These are phyloP conservation scores for Syrphus vitripennis DNA, from an alignment of 2,888 invertebrate genomes.

Conservation along the genomic window DNA sequence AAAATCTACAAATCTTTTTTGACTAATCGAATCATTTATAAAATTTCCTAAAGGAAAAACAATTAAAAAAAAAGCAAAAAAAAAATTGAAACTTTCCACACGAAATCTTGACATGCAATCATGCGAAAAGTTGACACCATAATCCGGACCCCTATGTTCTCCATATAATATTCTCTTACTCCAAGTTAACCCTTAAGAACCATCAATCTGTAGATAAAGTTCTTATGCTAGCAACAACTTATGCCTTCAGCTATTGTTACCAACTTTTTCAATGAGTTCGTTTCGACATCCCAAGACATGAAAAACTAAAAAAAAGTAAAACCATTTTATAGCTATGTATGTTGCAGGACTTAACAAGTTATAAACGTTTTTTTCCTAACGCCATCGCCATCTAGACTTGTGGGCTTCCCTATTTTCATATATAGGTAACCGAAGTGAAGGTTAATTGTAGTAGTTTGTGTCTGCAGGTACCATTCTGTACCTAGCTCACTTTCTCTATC, in stretches of 20 bases:
- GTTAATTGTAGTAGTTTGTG: slow-evolving; percentile 51
- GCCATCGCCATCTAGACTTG: neutral
- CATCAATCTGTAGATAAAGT: slow-evolving; percentile 12
- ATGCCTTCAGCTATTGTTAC: slow-evolving; percentile 27
- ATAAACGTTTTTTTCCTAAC: slow-evolving; percentile 3
- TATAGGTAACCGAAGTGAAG: slow-evolving; percentile 36
- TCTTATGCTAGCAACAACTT: slow-evolving; percentile 13
- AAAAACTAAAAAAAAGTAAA: slow-evolving; percentile 26
- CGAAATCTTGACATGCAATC: slow-evolving; percentile 58
- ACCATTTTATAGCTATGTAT: slow-evolving; percentile 14
- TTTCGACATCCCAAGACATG: slow-evolving; percentile 36
- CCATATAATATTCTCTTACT: neutral
- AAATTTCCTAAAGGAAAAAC: slow-evolving; percentile 9
- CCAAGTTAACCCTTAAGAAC: neutral
- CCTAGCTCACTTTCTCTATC: slow-evolving; percentile 41
- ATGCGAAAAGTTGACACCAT: slow-evolving; percentile 47
- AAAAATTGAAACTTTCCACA: slow-evolving; percentile 20
- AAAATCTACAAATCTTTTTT: slow-evolving; percentile 40
- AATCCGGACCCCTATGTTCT: neutral
- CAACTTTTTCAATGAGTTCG: slow-evolving; percentile 53
- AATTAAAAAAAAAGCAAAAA: slow-evolving; percentile 5
- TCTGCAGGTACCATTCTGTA: slow-evolving; percentile 48
- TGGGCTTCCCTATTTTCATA: slow-evolving; percentile 15
- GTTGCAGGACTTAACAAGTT: slow-evolving; percentile 37
- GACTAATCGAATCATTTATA: slow-evolving; percentile 59